These are phyloP conservation scores for Grammomys dolichurus DNA, from an alignment of 2,113 vertebrate species.

Conservation along the genomic window DNA sequence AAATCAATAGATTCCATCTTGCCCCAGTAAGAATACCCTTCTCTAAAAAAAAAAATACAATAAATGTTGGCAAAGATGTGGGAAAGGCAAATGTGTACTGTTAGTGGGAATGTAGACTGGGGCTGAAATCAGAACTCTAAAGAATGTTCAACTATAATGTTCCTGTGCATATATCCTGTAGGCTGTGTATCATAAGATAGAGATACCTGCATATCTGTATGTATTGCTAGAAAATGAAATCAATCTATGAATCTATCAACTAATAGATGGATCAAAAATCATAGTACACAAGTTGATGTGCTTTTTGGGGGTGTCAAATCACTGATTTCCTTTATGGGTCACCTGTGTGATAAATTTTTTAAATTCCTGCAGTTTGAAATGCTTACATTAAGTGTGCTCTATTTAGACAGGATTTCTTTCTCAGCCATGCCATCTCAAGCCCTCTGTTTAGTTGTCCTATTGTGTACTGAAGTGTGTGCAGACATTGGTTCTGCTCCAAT, in stretches of 20 bases:
- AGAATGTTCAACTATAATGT: too few species aligned
- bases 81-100: too few species aligned
- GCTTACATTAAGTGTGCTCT: constrained; percentile 30
- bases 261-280: neutral
- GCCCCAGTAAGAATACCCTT: neutral
- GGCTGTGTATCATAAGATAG: neutral
- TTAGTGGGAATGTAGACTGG: neutral
- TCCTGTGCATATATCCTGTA: neutral
- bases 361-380: neutral
- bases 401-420: neutral
- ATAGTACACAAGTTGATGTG: too few species aligned
- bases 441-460: neutral
- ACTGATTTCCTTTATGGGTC: constrained; percentile 1
- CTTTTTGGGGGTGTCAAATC: neutral
- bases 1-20: neutral
- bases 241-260: neutral
- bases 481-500: constrained; percentile 62
- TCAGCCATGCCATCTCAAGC: constrained; percentile 1
- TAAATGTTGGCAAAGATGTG: neutral
- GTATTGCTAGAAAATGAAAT: neutral
- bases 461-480: neutral
- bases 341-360: neutral
- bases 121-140: neutral
- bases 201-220: neutral
- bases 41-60: neutral